A percentile compares a stretch with the other conserved stretches of the same genome.
Evolutionary conservation across 92 coral and sea anemone genomes (phyloP).

Genomic region (Phymanthus crucifer): DNA sequence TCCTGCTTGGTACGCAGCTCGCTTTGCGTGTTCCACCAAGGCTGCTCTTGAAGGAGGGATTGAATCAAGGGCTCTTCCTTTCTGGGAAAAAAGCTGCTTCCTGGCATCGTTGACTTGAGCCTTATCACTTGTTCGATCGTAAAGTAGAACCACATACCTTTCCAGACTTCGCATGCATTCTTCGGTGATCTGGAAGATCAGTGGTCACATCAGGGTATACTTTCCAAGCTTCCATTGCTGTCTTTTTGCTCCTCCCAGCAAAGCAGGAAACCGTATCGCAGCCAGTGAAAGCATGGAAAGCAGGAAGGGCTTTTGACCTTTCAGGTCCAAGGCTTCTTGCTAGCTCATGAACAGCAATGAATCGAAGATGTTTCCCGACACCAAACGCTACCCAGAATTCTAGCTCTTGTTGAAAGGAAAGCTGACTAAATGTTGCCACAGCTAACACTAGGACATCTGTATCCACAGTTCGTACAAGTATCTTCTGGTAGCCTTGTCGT

Average conservation of each 20-base stretch:
- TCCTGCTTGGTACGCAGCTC: conserved; percentile 14
- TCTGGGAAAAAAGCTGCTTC: conserved; percentile 29
- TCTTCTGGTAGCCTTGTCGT: conserved; percentile 28
- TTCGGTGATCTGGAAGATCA: conserved; percentile 18
- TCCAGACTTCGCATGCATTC: conserved; percentile 24
- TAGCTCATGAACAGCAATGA: conserved; percentile 43
- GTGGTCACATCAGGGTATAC: conserved; percentile 42
- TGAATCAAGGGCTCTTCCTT: conserved; percentile 12
- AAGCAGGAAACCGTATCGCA: conserved; percentile 67
- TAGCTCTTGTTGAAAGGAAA: neutral
- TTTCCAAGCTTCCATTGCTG: conserved; percentile 51
- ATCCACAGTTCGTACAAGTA: conserved; percentile 53
- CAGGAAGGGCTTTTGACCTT: conserved; percentile 40
- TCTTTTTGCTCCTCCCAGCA: conserved; percentile 49
- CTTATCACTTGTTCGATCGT: conserved; percentile 16
- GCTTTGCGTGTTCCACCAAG: conserved; percentile 16
- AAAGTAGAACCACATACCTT: conserved; percentile 21
- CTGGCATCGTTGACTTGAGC: conserved; percentile 5
- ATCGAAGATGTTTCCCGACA: conserved; percentile 35
- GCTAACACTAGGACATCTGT: conserved; percentile 57
- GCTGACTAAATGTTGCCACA: conserved; percentile 5
- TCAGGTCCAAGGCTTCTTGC: conserved; percentile 38
- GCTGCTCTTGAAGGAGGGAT: conserved; percentile 27
- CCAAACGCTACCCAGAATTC: conserved; percentile 64
- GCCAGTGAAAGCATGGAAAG: conserved; percentile 67